Conservation (phyloP, 2,888 invertebrate genomes). For the Priapulus caudatus region DNA sequence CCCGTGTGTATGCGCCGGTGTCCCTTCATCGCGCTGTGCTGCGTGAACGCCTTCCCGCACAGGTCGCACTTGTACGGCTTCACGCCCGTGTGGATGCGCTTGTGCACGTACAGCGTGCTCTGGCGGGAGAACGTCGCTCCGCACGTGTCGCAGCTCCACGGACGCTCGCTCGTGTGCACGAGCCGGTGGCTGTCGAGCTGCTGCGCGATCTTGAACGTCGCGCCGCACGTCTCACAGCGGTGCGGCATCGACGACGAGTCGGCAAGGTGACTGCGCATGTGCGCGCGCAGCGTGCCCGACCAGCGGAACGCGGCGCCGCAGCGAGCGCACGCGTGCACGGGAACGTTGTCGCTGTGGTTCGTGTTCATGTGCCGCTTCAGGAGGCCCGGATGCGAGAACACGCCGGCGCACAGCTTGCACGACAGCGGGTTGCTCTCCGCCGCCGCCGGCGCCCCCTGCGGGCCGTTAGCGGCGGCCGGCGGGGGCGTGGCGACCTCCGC, state of each 20-base stretch:
- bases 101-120: conserved; percentile 30
- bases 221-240: conserved; percentile 12
- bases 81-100: no score
- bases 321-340: conserved; percentile 10
- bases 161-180: conserved; percentile 13
- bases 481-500: no score
- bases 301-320: conserved; percentile 12
- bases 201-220: no score
- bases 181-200: conserved; percentile 10
- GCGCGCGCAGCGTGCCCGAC: conserved; percentile 7
- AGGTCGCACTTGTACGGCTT: no score
- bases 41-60: conserved; percentile 31
- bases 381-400: no score
- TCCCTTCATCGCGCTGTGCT: no score
- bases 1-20: conserved; percentile 24
- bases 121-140: conserved; percentile 27
- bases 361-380: no score
- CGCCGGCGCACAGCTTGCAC: no score
- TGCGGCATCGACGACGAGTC: conserved; percentile 8
- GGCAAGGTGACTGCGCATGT: conserved; percentile 2
- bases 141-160: conserved; percentile 27
- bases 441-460: no score
- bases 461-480: no score
- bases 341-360: no score
- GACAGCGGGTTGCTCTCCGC: no score